Percentiles rank a stretch among this genome's conserved stretches.
Evolutionary conservation across 1,140 invertebrate species (phyloP).

Genomic region (Eumeta japonica): DNA sequence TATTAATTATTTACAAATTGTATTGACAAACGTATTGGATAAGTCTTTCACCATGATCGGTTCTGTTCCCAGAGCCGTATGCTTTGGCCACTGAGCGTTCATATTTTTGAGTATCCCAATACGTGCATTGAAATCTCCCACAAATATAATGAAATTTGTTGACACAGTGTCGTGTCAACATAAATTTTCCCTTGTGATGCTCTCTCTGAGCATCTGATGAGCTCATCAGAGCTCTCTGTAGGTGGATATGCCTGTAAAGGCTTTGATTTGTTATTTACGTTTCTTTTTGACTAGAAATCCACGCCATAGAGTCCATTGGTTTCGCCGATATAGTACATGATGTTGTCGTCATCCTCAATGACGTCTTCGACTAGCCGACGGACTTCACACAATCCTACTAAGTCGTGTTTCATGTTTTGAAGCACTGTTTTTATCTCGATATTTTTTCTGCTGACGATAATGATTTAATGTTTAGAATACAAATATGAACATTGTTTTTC

Average conservation of each 20-base stretch:
- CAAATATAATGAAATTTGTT: constrained; percentile 13
- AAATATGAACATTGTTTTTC: constrained; percentile 14
- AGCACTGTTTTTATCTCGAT: constrained; percentile 20
- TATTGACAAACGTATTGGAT: constrained; percentile 20
- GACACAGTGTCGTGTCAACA: constrained; percentile 10
- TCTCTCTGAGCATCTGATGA: no score
- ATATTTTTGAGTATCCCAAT: constrained; percentile 13
- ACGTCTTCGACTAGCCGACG: constrained; percentile 17
- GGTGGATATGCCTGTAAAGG: constrained; percentile 18
- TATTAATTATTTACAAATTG: constrained; percentile 20
- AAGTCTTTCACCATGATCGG: constrained; percentile 13
- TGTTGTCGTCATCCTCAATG: constrained; percentile 19
- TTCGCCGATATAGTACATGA: constrained; percentile 21
- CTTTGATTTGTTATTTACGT: constrained; percentile 15
- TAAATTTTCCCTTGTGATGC: constrained; percentile 17
- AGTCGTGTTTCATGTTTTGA: constrained; percentile 20
- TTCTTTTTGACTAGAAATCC: constrained; percentile 19
- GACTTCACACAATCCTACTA: constrained; percentile 21
- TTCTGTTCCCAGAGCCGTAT: constrained; percentile 18
- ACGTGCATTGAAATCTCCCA: no score
- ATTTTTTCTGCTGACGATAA: constrained; percentile 15
- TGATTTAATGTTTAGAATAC: constrained; percentile 18
- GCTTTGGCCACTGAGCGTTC: constrained; percentile 11
- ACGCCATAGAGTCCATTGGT: constrained; percentile 20
- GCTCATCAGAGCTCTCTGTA: constrained; percentile 19